phyloP scores from a whole-genome alignment of 2,113 vertebrate genomes.

The Calidris pygmaea region DNA sequence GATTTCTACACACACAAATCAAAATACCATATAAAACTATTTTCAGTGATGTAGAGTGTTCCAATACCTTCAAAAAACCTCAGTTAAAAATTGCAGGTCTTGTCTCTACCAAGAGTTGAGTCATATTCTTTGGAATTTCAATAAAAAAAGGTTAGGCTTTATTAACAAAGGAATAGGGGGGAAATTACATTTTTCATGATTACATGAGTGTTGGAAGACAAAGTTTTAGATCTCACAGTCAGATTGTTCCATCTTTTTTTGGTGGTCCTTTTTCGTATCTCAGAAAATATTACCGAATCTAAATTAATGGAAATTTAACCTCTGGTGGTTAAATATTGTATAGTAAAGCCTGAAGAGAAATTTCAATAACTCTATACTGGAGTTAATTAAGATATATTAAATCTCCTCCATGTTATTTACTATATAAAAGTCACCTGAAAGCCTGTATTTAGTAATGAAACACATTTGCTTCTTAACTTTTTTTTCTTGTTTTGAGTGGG shows the following conservation, averaged over 20 bases:
- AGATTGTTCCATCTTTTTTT: neutral
- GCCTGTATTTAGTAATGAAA: neutral
- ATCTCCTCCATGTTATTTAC: neutral
- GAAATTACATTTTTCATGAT: neutral
- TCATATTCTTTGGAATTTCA: neutral
- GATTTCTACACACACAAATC: neutral
- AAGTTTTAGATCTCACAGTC: neutral
- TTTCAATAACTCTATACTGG: neutral
- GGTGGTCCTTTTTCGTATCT: neutral
- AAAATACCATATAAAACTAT: neutral
- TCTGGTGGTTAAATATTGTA: neutral
- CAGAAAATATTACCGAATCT: neutral
- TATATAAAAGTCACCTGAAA: neutral
- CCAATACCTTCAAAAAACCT: neutral
- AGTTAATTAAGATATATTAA: neutral
- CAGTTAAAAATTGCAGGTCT: neutral
- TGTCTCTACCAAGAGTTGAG: neutral
- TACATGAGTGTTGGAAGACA: neutral
- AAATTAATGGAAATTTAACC: neutral
- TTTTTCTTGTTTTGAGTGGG: neutral
- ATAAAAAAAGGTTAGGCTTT: neutral
- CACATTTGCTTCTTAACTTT: neutral
- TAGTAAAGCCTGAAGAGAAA: neutral
- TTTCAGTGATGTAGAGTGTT: neutral
- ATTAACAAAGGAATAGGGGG: neutral